Base-by-base conservation (phyloP, 2,888 invertebrate species). In the Dioctria rufipes region DNA sequence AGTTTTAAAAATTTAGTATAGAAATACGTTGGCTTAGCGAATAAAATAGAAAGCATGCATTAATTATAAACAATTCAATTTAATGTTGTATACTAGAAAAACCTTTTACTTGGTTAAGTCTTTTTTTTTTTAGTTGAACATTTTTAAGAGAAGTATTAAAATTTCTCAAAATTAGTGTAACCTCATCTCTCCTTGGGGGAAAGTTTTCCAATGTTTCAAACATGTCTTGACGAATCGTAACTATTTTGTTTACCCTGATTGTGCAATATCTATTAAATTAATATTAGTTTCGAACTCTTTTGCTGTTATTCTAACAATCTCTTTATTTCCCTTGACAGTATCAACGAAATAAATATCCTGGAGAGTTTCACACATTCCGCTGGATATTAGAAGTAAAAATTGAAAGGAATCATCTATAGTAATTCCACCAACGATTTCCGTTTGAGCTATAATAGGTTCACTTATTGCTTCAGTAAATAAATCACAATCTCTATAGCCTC, bases 301-400 rank as follows among this genome's bases (percentile, higher is more conserved):
- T 2, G 95, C 94, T 40, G 94, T 93, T 88, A 95, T 93, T 85
- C 94, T 92, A 0, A 95, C 93, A 3, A 96, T 91, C 85, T 94
- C 94, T 86, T 94, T 94, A 89, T 96, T 96, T 0, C 96, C 95
- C 87, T 95, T 94, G 84, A 94, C 94, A 77, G 92, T 91, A 85
- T 90, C 90, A 60, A 92, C 93, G 0, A 93, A 92, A 11, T 92
- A 93, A 1, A 94, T 93, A 89, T 96, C 95, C 88, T 95, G 94
- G 63, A 96, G 91, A 3, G 95, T 93, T 89, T 94, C 94, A 88
- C 95, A 95, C 0, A 97, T 91, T 0, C 96, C 96, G 67, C 95
- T 93, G 5, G 96, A 96, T 91, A 97, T 95, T 40, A 98, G 90
- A 3, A 97, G 90, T 9, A 98, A 90, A 88, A 97, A 97, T 86